These are phyloP conservation scores for Chauna torquata DNA, from an alignment of 2,113 vertebrate species.

Conservation along the genomic window DNA sequence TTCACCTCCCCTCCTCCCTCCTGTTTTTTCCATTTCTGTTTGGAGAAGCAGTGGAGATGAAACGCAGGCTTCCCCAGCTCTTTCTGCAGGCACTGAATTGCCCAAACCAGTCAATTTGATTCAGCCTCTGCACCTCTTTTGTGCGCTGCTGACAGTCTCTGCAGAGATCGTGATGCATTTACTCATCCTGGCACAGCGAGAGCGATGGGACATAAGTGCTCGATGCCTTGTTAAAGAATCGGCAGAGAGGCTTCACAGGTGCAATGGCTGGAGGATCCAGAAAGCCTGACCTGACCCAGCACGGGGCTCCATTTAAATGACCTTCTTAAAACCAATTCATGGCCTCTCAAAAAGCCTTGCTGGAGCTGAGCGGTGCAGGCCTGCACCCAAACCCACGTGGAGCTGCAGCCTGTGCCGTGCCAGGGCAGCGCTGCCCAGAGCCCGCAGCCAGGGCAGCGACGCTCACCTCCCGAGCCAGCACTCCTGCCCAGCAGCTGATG, in stretches of 20 bases:
- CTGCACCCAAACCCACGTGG: too few species aligned
- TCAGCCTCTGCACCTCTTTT: conserved; percentile 18
- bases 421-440: background rate
- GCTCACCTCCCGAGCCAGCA: too few species aligned
- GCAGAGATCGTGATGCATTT: background rate
- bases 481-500: background rate
- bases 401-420: background rate
- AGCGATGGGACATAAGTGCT: background rate
- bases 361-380: background rate
- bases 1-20: conserved; percentile 22
- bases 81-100: background rate
- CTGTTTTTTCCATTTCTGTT: conserved; percentile 46
- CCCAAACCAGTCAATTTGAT: background rate
- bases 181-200: background rate
- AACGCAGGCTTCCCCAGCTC: conserved; percentile 30
- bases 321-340: too few species aligned
- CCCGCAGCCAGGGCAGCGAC: background rate
- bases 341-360: background rate
- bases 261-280: background rate
- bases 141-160: conserved; percentile 4
- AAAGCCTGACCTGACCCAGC: background rate
- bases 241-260: background rate
- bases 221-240: background rate
- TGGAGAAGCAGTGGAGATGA: conserved; percentile 31
- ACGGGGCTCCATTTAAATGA: background rate